Conservation (phyloP, 2,888 invertebrate species). For the Cantharis nigra region DNA sequence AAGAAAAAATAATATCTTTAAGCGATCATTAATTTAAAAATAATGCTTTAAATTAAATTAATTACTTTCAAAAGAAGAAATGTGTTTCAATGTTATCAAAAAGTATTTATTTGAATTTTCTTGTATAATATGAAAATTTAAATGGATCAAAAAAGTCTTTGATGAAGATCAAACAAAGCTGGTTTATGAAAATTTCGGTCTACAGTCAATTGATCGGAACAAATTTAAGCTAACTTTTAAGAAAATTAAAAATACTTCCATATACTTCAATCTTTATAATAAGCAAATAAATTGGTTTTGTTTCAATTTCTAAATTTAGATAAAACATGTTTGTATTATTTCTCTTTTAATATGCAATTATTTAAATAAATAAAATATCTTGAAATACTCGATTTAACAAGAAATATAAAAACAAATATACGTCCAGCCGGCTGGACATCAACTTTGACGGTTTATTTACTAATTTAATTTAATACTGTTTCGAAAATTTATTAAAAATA, state of each 20-base stretch:
- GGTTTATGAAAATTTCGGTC: not conserved
- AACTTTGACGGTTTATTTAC: too few relatives aligned
- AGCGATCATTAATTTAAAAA: not conserved
- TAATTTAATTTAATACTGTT: too few relatives aligned
- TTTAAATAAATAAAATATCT: too few relatives aligned
- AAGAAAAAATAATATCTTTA: not conserved
- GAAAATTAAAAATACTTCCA: not conserved
- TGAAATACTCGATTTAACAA: too few relatives aligned
- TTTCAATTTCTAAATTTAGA: not conserved
- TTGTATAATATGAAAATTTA: not conserved
- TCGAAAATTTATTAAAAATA: too few relatives aligned
- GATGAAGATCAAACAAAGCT: not conserved
- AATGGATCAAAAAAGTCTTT: not conserved
- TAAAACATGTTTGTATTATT: not conserved
- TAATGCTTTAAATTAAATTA: not conserved
- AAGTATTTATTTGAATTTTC: not conserved
- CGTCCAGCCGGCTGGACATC: too few relatives aligned
- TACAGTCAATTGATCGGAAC: not conserved
- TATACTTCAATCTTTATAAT: not conserved
- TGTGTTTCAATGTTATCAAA: not conserved
- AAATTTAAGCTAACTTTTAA: not conserved
- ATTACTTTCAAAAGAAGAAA: not conserved
- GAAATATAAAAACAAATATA: too few relatives aligned
- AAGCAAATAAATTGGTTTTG: not conserved
- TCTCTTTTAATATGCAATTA: too few relatives aligned